These are phyloP conservation scores for Centropus bengalensis DNA, from an alignment of 2,113 vertebrate species.

Conservation along the genomic window DNA sequence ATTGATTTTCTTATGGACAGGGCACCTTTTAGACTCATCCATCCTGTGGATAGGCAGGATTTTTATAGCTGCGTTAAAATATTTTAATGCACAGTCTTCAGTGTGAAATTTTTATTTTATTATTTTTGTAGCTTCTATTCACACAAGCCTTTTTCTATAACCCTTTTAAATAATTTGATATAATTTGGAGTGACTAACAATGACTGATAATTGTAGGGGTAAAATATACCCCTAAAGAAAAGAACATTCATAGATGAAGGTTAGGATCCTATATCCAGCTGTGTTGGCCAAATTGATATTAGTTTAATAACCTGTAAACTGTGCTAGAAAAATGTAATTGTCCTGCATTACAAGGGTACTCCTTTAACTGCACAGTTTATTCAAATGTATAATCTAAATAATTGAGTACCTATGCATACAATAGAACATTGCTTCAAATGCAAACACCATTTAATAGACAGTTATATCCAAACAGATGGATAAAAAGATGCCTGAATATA, in stretches of 20 bases:
- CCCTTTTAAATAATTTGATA: conserved; percentile 68
- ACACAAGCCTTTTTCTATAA: conserved; percentile 47
- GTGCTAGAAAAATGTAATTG: conserved; percentile 81
- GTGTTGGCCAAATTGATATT: conserved; percentile 78
- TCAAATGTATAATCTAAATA: conserved; percentile 85
- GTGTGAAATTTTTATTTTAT: conserved; percentile 58
- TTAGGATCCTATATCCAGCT: conserved; percentile 70
- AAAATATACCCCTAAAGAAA: conserved; percentile 60
- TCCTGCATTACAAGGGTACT: conserved; percentile 80
- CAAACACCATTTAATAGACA: conserved; percentile 81
- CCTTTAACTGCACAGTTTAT: conserved; percentile 78
- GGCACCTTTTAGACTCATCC: background rate
- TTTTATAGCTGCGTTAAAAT: conserved; percentile 23
- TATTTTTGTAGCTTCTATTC: conserved; percentile 62
- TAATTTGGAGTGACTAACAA: conserved; percentile 70
- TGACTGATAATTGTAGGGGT: conserved; percentile 55
- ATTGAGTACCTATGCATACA: conserved; percentile 82
- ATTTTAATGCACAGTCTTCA: conserved; percentile 58
- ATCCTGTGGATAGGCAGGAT: background rate
- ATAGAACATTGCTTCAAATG: conserved; percentile 76
- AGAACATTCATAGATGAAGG: conserved; percentile 71
- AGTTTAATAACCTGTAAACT: conserved; percentile 83
- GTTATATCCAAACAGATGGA: conserved; percentile 81
- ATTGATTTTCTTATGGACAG: background rate
- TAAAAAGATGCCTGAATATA: conserved; percentile 78